phyloP scores from a whole-genome alignment of 2,888 invertebrate species.

The Mimas tiliae region DNA sequence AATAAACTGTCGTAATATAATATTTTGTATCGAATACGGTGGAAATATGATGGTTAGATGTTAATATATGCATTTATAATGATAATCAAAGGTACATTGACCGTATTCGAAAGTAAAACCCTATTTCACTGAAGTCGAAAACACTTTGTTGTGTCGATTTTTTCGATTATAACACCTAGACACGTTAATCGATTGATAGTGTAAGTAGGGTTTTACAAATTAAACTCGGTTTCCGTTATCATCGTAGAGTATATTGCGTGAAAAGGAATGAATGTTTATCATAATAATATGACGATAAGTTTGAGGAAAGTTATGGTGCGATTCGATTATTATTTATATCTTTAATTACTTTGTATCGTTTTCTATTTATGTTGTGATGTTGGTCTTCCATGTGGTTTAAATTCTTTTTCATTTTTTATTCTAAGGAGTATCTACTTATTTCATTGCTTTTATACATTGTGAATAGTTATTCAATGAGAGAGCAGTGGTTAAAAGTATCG shows the following conservation, averaged over 20 bases:
- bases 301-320: slow-evolving; percentile 58
- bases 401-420: slow-evolving; percentile 56
- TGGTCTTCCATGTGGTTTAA: slow-evolving; percentile 78
- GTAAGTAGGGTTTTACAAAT: not conserved
- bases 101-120: slow-evolving; percentile 11
- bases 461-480: slow-evolving; percentile 64
- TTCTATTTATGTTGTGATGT: slow-evolving; percentile 83
- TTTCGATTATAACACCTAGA: slow-evolving; percentile 10
- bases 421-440: slow-evolving; percentile 64
- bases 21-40: slow-evolving; percentile 17
- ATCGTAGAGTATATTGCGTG: not conserved
- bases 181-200: slow-evolving; percentile 2
- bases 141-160: not conserved
- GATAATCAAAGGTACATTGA: not conserved
- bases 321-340: slow-evolving; percentile 62
- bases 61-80: slow-evolving; percentile 22
- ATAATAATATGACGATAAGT: slow-evolving; percentile 14
- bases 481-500: slow-evolving; percentile 51
- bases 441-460: slow-evolving; percentile 60
- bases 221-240: slow-evolving; percentile 12
- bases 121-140: not conserved
- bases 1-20: not conserved
- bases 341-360: slow-evolving; percentile 66
- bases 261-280: slow-evolving; percentile 6
- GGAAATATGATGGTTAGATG: not conserved